Conservation (phyloP, 2,888 invertebrate species). For the Eristalis pertinax region DNA sequence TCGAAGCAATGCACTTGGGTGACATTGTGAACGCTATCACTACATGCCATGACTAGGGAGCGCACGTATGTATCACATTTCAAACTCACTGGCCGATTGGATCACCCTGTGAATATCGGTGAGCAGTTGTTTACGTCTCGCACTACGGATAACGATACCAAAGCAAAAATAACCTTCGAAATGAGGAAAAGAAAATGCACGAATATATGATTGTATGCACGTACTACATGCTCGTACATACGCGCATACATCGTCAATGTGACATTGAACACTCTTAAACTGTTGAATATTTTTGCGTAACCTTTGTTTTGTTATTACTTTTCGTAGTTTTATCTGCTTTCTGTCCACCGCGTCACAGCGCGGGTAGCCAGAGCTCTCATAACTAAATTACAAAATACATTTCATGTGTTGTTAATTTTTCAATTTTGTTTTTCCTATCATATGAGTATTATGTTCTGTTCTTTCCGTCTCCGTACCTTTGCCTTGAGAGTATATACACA, state of each 20-base stretch:
- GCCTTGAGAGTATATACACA: constrained; percentile 1
- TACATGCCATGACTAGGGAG: too few species aligned
- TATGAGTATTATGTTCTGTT: too few species aligned
- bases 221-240: neutral
- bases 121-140: neutral
- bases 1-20: too few species aligned
- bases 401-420: neutral
- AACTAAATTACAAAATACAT: constrained; percentile 7
- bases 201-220: neutral
- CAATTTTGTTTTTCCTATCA: neutral
- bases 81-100: neutral
- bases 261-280: constrained; percentile 31
- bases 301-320: constrained; percentile 19
- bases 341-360: neutral
- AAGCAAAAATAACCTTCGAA: constrained; percentile 6
- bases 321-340: constrained; percentile 20
- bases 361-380: neutral
- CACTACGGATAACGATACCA: neutral
- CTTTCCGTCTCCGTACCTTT: neutral
- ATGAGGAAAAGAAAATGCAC: constrained; percentile 21
- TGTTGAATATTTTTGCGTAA: constrained; percentile 27
- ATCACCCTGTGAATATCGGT: neutral
- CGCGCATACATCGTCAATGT: neutral
- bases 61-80: too few species aligned
- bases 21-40: too few species aligned